phyloP scores from a whole-genome alignment of 2,797 vertebrate genomes.

The Chelon auratus region DNA sequence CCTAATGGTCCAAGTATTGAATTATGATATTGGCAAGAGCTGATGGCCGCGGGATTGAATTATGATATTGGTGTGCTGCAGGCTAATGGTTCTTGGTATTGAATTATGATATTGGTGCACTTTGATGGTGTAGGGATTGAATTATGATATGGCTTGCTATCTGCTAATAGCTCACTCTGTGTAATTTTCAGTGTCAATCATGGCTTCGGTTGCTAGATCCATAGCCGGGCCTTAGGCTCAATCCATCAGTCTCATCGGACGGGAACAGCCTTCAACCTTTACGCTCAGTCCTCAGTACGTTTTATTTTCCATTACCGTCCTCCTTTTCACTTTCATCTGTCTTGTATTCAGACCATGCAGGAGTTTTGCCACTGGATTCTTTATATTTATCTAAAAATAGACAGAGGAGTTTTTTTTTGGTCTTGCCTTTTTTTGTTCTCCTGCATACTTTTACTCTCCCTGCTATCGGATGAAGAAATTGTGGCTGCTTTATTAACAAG shows the following conservation, averaged over 20 bases:
- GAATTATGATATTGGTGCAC: conserved; percentile 85
- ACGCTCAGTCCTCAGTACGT: conserved; percentile 36
- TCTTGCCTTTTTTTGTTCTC: conserved; percentile 1
- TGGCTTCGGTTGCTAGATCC: conserved; percentile 73
- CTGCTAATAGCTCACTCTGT: conserved; percentile 82
- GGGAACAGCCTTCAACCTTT: conserved; percentile 64
- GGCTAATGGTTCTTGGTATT: conserved; percentile 82
- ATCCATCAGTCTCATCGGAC: conserved; percentile 61
- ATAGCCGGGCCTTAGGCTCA: conserved; percentile 69
- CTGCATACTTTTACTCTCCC: conserved; percentile 7
- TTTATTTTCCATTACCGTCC: conserved; percentile 32
- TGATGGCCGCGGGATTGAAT: conserved; percentile 81
- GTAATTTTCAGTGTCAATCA: conserved; percentile 81
- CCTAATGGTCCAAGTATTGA: conserved; percentile 81
- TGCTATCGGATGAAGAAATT: conserved; percentile 4
- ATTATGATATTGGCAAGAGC: conserved; percentile 81
- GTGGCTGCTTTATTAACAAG: conserved; percentile 36
- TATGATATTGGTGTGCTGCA: conserved; percentile 80
- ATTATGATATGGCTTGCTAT: conserved; percentile 82
- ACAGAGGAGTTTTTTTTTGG: conserved; percentile 5
- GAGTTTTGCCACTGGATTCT: conserved; percentile 2
- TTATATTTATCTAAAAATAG: conserved; percentile 12
- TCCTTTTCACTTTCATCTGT: conserved; percentile 25
- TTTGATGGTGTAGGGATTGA: conserved; percentile 81
- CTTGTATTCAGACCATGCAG: conserved; percentile 4